These are phyloP conservation scores for Scelioninae gen. 2 DNA, from an alignment of 2,888 invertebrate species.

Conservation along the genomic window DNA sequence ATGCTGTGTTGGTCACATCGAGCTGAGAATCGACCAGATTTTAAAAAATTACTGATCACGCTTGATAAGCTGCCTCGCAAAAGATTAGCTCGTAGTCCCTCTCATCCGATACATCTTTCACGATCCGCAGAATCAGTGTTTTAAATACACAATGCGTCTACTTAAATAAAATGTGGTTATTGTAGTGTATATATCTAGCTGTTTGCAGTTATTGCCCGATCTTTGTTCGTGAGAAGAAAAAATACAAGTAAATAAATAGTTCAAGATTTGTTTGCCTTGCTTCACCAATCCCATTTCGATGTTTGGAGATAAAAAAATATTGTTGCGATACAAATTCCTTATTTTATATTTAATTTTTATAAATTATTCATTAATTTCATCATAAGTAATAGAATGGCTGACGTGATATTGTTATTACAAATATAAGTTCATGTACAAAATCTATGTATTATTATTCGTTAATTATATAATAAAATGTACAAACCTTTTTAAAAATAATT, in stretches of 20 bases:
- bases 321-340: too few relatives aligned
- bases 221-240: constrained; percentile 67
- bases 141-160: constrained; percentile 67
- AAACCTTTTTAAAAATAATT: neutral
- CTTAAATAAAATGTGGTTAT: constrained; percentile 70
- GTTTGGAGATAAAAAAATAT: neutral
- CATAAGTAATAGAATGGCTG: neutral
- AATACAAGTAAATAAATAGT: constrained; percentile 67
- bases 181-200: constrained; percentile 71
- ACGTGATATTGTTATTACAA: neutral
- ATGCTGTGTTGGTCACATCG: constrained; percentile 97
- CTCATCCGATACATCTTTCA: constrained; percentile 97
- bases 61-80: constrained; percentile 96
- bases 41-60: constrained; percentile 88
- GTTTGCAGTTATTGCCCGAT: constrained; percentile 67
- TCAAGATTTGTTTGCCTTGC: constrained; percentile 63
- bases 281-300: neutral
- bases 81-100: constrained; percentile 96
- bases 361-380: too few relatives aligned
- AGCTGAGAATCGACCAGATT: constrained; percentile 91
- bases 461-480: neutral
- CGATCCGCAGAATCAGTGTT: constrained; percentile 94
- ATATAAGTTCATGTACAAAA: neutral
- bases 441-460: neutral
- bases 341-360: too few relatives aligned